A percentile compares a stretch with the other conserved stretches of the same genome.
These are phyloP conservation scores for Cavia porcellus DNA, from an alignment of 2,113 vertebrate genomes.

Conservation along the genomic window DNA sequence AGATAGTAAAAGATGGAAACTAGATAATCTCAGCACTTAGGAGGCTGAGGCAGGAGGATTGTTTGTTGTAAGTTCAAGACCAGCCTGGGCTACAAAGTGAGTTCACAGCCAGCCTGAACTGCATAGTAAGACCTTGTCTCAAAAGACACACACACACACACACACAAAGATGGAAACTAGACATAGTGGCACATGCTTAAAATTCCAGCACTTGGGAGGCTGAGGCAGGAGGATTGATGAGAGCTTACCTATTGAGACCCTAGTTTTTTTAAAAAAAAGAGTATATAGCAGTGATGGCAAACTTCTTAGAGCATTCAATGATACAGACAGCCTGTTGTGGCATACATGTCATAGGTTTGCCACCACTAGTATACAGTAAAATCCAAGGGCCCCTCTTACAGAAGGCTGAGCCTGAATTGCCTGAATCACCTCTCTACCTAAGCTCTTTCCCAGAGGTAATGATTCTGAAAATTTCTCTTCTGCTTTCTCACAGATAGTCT, in stretches of 20 bases:
- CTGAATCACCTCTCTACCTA: no score
- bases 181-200: no score
- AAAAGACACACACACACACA: no score
- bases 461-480: neutral
- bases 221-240: no score
- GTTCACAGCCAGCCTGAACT: neutral
- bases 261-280: neutral
- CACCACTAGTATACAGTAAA: neutral
- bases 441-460: neutral
- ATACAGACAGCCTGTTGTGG: neutral
- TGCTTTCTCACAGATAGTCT: neutral
- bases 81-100: no score
- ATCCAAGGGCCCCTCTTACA: neutral
- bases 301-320: neutral
- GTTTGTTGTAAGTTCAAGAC: no score
- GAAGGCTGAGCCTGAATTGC: neutral
- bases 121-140: no score
- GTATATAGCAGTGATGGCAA: neutral
- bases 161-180: no score
- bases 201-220: no score
- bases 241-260: neutral
- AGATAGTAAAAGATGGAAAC: neutral
- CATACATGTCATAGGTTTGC: neutral
- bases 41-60: neutral
- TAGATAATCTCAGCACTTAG: neutral